Evolutionary conservation across 1,140 invertebrate species (phyloP).

Genomic region (Drosophila takahashii): DNA sequence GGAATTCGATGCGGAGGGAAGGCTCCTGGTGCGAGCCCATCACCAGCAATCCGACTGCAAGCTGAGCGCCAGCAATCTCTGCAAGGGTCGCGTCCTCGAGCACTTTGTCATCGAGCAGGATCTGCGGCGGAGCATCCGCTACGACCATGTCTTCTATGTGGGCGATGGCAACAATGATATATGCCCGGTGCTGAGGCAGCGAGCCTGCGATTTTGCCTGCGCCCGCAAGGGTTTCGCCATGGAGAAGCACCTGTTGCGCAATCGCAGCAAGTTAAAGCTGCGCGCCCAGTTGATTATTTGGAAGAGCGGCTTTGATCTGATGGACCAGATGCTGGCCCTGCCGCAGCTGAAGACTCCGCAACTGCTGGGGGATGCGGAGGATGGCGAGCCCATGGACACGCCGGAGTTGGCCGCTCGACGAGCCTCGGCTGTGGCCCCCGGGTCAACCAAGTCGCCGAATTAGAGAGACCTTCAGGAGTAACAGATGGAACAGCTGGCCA

Average conservation of each 20-base stretch:
- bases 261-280: constrained; percentile 71
- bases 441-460: constrained; percentile 18
- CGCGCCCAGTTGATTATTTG: constrained; percentile 85
- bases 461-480: constrained; percentile 16
- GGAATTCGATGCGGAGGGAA: constrained; percentile 86
- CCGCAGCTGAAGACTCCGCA: constrained; percentile 49
- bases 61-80: constrained; percentile 90
- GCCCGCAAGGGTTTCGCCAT: constrained; percentile 87
- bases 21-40: constrained; percentile 88
- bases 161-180: constrained; percentile 93
- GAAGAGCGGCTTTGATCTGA: constrained; percentile 85
- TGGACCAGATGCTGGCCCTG: constrained; percentile 70
- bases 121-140: constrained; percentile 85
- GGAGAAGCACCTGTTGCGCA: constrained; percentile 69
- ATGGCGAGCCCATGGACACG: neutral
- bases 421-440: constrained; percentile 46
- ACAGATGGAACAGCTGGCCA: neutral
- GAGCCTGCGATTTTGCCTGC: constrained; percentile 88
- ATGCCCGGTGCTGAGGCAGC: constrained; percentile 89
- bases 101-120: constrained; percentile 86
- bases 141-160: constrained; percentile 88
- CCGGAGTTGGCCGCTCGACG: constrained; percentile 46
- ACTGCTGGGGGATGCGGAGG: neutral
- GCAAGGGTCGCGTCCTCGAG: constrained; percentile 90
- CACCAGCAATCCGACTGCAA: constrained; percentile 90